Base-by-base conservation (phyloP, 2,888 invertebrate genomes). In the Agrochola lychnidis region DNA sequence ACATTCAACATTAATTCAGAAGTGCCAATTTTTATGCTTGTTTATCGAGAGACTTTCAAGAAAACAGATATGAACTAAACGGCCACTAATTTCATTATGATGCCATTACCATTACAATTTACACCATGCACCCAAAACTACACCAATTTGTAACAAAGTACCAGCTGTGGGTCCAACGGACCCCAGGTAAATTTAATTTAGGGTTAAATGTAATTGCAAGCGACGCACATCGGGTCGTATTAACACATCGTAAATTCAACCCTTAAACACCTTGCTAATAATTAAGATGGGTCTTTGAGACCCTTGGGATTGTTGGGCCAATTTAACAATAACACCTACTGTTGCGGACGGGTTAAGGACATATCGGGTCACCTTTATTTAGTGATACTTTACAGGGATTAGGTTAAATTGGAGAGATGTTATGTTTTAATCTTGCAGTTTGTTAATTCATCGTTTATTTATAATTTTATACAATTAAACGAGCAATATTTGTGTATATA, bases 211-310 rank as follows among this genome's bases (percentile, higher is more conserved):
- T 95, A 95, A 96, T 95, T 93, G 94, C 90, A 88, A 88, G 86
- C 91, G 95, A 94, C 94, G 92, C 90, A 92, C 93, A 93, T 94
- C 91, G 94, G 93, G 90, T 90, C 90, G 87, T 94, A 96, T 96
- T 96, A 96, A 94, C 96, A 96, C 95, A 90, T 95, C 94, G 94
- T 95, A 96, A 95, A 95, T 96, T 95, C 91, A 94, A 94, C 94
- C 95, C 94, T 92, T 92, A 93, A 96, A 94, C 94, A 95, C 95
- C 95, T 95, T 94, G 94, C 93, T 95, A 95, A 95, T 96, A 96
- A 96, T 95, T 95, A 95, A 94, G 96, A 94, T 95, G 91, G 92
- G 88, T 87, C 88, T 87, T 93, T 89, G 90, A 91, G 90, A 87
- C 92, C 92, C 91, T 92, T 86, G 88, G 91, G 90, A 91, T 91